Base-by-base conservation (phyloP, 2,113 vertebrate species). In the Semicossyphus pulcher region DNA sequence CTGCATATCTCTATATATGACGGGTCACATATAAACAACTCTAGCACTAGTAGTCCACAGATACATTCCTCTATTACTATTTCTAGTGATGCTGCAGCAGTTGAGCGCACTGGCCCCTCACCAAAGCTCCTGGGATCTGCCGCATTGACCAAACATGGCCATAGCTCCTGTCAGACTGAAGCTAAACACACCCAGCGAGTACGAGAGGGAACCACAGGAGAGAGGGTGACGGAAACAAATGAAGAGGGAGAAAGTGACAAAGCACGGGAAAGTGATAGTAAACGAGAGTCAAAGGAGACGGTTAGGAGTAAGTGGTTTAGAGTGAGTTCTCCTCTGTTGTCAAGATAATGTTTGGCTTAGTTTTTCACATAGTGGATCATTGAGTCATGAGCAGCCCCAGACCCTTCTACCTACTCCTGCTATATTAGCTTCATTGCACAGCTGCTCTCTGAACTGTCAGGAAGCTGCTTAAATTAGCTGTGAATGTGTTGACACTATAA, bases 141-240 rank as follows among this genome's bases (percentile, higher is more conserved):
- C 5, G 83, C 62, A 81, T 80, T 94, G 90, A 94, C 93, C 93
- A 94, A 95, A 95, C 87, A 94, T 92, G 92, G 94, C 71, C 88
- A 92, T 76, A 58, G 81, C 84, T 90, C 77, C 89, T 91, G 71
- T 88, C 89, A 87, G 88, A 87, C 81, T 72, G 76, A 91, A 87
- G 78, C 91, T 92, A 93, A 95, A 93, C 91, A 93, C 60, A 67
- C 45, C 37, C 54, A 18, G 53, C 57, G 81, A 70, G 62, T 56
- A 66, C 23, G 26, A 83, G 83, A 73, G 80, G 66, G 63, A 85
- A 79, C 23, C 56, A 47, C 63, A 11, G 48, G 62, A 54, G 47
- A 81, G 62, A 77, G 58, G 25, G 20, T 53, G 86, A 80, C 59
- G 77, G 69, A 72, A 64, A 61, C 37, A 18, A 80, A 57, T 54